Percentiles rank a stretch among this genome's conserved stretches.
These are phyloP conservation scores for Hyposoter dolosus DNA, from an alignment of 2,888 invertebrate genomes.

Conservation along the genomic window DNA sequence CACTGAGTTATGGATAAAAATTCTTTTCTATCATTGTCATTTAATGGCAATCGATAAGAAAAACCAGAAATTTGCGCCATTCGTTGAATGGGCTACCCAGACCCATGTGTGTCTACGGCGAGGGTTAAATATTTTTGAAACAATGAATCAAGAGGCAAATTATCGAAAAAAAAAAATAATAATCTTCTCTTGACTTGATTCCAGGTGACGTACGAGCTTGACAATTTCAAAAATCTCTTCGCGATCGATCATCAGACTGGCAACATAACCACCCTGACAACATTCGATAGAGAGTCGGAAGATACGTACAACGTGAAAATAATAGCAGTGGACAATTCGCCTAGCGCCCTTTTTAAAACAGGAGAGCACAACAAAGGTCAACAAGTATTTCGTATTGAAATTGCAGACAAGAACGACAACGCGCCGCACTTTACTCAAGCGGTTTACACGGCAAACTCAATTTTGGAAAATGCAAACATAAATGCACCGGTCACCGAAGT, in stretches of 20 bases:
- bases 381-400: slow-evolving; percentile 95
- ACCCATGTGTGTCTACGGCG: too few relatives aligned
- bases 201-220: slow-evolving; percentile 91
- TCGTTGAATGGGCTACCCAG: too few relatives aligned
- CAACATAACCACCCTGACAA: slow-evolving; percentile 92
- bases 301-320: slow-evolving; percentile 96
- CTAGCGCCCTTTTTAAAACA: slow-evolving; percentile 90
- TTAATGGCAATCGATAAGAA: too few relatives aligned
- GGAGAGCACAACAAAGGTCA: slow-evolving; percentile 91
- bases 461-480: slow-evolving; percentile 93
- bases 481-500: slow-evolving; percentile 95
- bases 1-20: too few relatives aligned
- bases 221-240: slow-evolving; percentile 90
- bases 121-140: too few relatives aligned
- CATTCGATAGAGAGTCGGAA: slow-evolving; percentile 94
- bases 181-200: not conserved
- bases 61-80: too few relatives aligned
- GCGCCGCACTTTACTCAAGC: slow-evolving; percentile 94
- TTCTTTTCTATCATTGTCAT: too few relatives aligned
- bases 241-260: slow-evolving; percentile 94
- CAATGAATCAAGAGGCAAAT: not conserved
- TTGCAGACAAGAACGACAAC: slow-evolving; percentile 98
- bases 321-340: slow-evolving; percentile 95
- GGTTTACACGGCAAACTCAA: slow-evolving; percentile 90
- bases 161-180: not conserved